A percentile compares a stretch with the other conserved stretches of the same genome.
Conservation (phyloP, 2,888 invertebrate species). For the Drosophila siamana region DNA sequence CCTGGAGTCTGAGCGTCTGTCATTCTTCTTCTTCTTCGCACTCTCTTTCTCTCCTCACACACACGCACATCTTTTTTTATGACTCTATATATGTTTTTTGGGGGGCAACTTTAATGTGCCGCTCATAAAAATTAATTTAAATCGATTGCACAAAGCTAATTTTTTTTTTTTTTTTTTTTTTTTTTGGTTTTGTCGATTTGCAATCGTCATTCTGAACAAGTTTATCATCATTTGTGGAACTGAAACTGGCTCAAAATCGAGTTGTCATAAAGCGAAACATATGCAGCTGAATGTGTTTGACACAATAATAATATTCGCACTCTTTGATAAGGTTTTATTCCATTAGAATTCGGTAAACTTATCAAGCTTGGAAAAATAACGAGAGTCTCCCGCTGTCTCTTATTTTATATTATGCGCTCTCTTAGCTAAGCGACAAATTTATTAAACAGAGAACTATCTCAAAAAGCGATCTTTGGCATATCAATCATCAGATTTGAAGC, state of each 20-base stretch:
- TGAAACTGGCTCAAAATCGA: slow-evolving; percentile 7
- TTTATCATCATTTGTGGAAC: slow-evolving; percentile 2
- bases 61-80: slow-evolving; percentile 49
- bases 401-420: too few relatives aligned
- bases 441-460: background rate
- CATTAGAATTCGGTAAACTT: background rate
- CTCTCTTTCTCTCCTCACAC: background rate
- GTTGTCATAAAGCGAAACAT: slow-evolving; percentile 4
- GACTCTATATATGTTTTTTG: slow-evolving; percentile 54
- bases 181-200: slow-evolving; percentile 4
- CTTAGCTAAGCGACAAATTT: background rate
- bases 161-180: too few relatives aligned
- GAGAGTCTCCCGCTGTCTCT: too few relatives aligned
- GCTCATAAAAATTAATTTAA: slow-evolving; percentile 73
- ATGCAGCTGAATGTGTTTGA: background rate
- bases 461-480: background rate
- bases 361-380: background rate
- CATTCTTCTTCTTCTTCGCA: slow-evolving; percentile 29
- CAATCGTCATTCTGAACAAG: background rate
- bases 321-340: background rate
- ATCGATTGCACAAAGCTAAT: slow-evolving; percentile 43
- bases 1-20: background rate
- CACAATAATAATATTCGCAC: background rate
- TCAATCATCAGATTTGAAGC: too few relatives aligned
- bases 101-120: slow-evolving; percentile 17